These are phyloP conservation scores for Edolisoma coerulescens DNA, from an alignment of 2,113 vertebrate genomes.

Conservation along the genomic window DNA sequence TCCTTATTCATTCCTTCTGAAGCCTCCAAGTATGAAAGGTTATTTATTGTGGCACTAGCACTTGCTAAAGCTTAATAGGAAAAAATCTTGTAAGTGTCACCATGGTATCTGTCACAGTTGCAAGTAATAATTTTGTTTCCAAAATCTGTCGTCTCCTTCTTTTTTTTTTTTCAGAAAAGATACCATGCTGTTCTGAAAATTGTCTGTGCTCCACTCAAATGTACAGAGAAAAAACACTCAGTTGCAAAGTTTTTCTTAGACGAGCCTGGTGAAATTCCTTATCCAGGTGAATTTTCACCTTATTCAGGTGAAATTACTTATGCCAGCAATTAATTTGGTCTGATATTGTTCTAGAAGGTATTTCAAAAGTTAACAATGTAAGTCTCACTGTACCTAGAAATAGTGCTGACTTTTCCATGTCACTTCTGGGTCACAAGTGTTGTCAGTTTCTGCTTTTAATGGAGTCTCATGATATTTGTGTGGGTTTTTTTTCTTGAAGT, in stretches of 20 bases:
- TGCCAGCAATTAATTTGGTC: not conserved
- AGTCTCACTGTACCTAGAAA: not conserved
- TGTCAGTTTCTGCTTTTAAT: slow-evolving; percentile 18
- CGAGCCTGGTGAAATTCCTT: not conserved
- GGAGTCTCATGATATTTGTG: not conserved
- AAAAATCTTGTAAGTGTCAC: slow-evolving; percentile 68
- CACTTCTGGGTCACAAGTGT: slow-evolving; percentile 10
- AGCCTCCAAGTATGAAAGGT: slow-evolving; percentile 63
- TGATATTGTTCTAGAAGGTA: not conserved
- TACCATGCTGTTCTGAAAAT: slow-evolving; percentile 62
- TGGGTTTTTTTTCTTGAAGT: not conserved
- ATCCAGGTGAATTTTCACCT: not conserved
- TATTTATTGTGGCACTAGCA: slow-evolving; percentile 69
- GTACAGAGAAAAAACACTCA: not conserved
- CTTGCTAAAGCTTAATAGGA: slow-evolving; percentile 70
- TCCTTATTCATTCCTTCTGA: slow-evolving; percentile 68
- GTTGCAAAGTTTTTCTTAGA: not conserved
- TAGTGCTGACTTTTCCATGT: not conserved
- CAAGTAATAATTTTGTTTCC: slow-evolving; percentile 74
- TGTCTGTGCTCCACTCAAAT: slow-evolving; percentile 20
- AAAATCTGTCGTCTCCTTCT: slow-evolving; percentile 32
- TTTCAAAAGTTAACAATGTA: not conserved
- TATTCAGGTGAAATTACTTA: not conserved
- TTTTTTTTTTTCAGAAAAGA: slow-evolving; percentile 1
- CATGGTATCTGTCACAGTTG: slow-evolving; percentile 66